Percentiles rank a stretch among this genome's conserved stretches.
Conservation (phyloP, 1,140 invertebrate species). For the Bombus superbus region DNA sequence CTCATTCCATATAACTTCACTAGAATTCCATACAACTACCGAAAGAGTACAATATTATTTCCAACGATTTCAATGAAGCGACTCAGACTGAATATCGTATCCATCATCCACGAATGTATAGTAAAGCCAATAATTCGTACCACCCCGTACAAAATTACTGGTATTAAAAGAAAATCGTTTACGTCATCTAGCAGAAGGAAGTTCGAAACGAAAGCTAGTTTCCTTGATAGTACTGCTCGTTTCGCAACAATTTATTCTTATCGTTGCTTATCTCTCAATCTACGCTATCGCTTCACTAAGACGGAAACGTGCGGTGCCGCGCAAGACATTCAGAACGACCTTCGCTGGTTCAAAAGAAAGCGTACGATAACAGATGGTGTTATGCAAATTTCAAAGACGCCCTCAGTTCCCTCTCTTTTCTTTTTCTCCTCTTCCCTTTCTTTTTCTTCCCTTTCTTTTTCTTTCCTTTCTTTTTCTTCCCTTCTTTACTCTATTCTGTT, state of each 20-base stretch:
- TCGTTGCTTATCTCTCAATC: conserved; percentile 24
- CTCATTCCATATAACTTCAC: not conserved
- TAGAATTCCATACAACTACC: not conserved
- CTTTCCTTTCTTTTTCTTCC: not conserved
- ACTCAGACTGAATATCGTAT: not conserved
- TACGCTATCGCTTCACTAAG: conserved; percentile 6
- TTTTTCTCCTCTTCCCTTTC: not conserved
- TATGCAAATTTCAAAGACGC: conserved; percentile 43
- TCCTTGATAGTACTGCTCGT: not conserved
- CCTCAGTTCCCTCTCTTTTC: too few relatives aligned
- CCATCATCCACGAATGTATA: not conserved
- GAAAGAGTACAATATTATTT: not conserved
- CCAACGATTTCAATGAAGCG: not conserved
- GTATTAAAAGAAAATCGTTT: not conserved
- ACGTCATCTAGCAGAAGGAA: not conserved
- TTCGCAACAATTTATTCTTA: conserved; percentile 19
- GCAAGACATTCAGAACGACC: conserved; percentile 8
- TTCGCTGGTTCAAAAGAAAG: not conserved
- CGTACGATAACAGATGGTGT: conserved; percentile 24
- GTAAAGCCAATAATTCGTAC: not conserved
- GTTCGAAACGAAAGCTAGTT: not conserved
- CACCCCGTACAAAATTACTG: not conserved
- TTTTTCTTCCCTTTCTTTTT: not conserved
- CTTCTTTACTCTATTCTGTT: not conserved
- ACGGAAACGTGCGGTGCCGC: conserved; percentile 20